These are phyloP conservation scores for Drosophila sordidapex DNA, from an alignment of 2,888 invertebrate genomes.

Conservation along the genomic window DNA sequence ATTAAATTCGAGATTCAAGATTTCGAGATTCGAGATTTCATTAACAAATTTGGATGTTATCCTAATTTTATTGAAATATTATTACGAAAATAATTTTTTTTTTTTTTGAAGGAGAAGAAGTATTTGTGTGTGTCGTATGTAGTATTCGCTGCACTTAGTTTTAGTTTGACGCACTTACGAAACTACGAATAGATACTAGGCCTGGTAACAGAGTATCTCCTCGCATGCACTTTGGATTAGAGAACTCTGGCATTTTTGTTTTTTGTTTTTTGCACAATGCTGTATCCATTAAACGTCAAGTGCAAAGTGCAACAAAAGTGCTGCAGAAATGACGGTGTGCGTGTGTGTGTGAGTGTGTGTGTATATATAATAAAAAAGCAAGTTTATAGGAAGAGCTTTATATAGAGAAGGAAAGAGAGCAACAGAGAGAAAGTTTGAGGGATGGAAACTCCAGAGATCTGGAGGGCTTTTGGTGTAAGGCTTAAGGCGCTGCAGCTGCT, in stretches of 20 bases:
- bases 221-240: neutral
- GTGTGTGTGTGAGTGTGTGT: constrained; percentile 10
- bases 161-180: neutral
- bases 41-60: neutral
- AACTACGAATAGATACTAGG: neutral
- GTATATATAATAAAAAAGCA: constrained; percentile 22
- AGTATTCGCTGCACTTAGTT: neutral
- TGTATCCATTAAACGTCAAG: constrained; percentile 67
- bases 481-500: constrained; percentile 63
- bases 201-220: neutral
- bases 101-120: accelerated
- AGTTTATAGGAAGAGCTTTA: constrained; percentile 20
- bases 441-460: constrained; percentile 38
- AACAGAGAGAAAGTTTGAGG: neutral
- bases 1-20: neutral
- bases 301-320: constrained; percentile 71
- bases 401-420: neutral
- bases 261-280: constrained; percentile 30
- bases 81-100: neutral
- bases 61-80: neutral
- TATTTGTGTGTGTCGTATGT: neutral
- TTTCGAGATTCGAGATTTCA: too few relatives aligned
- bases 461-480: constrained; percentile 38
- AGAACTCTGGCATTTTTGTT: neutral
- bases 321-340: constrained; percentile 43